These are phyloP conservation scores for Malacoraja senta DNA, from an alignment of 2,797 vertebrate species.

Conservation along the genomic window DNA sequence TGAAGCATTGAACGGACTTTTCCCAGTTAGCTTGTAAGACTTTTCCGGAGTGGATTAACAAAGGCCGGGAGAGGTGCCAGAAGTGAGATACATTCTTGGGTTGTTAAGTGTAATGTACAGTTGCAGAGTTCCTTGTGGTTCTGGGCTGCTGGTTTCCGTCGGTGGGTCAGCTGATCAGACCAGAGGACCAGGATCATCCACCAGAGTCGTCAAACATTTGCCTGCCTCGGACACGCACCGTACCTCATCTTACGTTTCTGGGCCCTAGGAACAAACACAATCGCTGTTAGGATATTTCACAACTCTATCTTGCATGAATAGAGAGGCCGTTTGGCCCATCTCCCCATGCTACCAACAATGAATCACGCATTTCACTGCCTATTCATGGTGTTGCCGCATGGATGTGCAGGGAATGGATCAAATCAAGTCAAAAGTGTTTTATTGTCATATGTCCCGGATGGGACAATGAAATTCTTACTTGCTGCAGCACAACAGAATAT, in stretches of 20 bases:
- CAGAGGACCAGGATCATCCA: no score
- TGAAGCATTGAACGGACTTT: no score
- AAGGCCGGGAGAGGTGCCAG: background rate
- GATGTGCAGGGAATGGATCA: no score
- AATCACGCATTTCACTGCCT: no score
- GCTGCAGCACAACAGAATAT: no score
- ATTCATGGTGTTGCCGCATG: no score
- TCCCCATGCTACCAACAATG: no score
- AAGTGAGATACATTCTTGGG: background rate
- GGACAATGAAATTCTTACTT: no score
- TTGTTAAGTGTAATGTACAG: background rate
- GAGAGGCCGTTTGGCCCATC: background rate
- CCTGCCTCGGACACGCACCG: background rate
- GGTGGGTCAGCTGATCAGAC: background rate
- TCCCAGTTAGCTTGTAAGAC: background rate
- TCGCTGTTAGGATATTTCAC: background rate
- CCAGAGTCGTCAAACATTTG: background rate
- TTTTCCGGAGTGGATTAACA: background rate
- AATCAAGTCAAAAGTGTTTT: no score
- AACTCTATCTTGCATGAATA: background rate
- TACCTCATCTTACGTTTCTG: background rate
- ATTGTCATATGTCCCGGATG: no score
- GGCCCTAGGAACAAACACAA: background rate
- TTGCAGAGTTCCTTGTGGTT: background rate
- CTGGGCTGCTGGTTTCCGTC: background rate